Evolutionary conservation across 2,113 vertebrate genomes (phyloP).

Genomic region (Malurus melanocephalus): DNA sequence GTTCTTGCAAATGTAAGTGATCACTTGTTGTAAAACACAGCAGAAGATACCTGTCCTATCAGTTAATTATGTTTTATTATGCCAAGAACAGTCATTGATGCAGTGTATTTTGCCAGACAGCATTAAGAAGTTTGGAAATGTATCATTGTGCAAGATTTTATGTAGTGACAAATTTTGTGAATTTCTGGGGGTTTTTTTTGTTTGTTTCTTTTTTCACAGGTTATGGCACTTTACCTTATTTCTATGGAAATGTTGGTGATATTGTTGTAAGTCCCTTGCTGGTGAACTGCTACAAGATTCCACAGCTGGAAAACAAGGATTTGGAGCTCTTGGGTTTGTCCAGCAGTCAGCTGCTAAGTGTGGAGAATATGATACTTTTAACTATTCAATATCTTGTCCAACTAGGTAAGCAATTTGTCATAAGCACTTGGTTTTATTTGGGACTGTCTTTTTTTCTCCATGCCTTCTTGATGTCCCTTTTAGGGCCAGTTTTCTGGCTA

Average conservation of each 20-base stretch:
- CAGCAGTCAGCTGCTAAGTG: conserved; percentile 83
- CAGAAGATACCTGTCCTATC: background rate
- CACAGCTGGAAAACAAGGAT: conserved; percentile 85
- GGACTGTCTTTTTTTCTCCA: background rate
- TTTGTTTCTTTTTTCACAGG: conserved; percentile 72
- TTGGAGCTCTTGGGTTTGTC: conserved; percentile 84
- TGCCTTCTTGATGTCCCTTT: background rate
- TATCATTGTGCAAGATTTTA: background rate
- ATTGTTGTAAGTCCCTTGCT: conserved; percentile 96
- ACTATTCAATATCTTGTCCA: conserved; percentile 94
- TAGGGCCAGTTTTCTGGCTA: background rate
- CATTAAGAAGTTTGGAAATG: background rate
- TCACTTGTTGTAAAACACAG: background rate
- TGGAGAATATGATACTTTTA: conserved; percentile 93
- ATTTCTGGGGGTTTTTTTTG: background rate
- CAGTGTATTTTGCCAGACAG: background rate
- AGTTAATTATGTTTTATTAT: background rate
- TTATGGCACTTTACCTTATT: conserved; percentile 96
- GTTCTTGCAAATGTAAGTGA: background rate
- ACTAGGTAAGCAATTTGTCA: conserved; percentile 78
- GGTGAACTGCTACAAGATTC: conserved; percentile 93
- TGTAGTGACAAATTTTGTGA: background rate
- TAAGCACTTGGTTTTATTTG: background rate
- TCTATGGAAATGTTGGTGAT: conserved; percentile 96
- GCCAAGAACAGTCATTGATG: background rate